Percentiles rank a stretch among this genome's conserved stretches.
These are phyloP conservation scores for Porites rus DNA, from an alignment of 92 coral and sea anemone genomes.

Conservation along the genomic window DNA sequence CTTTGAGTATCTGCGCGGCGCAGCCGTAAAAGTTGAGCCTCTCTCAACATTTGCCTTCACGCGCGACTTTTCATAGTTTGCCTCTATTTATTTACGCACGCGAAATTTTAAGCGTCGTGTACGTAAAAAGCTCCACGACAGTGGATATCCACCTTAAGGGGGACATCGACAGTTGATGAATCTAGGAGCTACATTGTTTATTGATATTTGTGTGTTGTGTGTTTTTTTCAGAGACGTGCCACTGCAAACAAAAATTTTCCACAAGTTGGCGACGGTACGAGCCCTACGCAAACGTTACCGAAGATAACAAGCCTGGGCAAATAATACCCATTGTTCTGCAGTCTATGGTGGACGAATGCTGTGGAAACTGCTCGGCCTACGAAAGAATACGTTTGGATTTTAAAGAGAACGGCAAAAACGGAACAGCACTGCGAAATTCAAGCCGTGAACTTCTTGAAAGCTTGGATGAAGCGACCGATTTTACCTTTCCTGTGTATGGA, in stretches of 20 bases:
- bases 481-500: slow-evolving; percentile 81
- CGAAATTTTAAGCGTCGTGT: too few species aligned
- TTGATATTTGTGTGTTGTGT: background rate
- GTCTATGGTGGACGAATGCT: slow-evolving; percentile 59
- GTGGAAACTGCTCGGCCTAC: slow-evolving; percentile 50
- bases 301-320: slow-evolving; percentile 46
- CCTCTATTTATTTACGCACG: too few species aligned
- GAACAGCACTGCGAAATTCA: background rate
- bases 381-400: slow-evolving; percentile 30
- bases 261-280: slow-evolving; percentile 71
- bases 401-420: slow-evolving; percentile 7
- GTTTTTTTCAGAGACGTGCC: slow-evolving; percentile 64
- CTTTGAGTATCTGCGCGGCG: too few species aligned
- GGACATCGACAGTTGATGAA: background rate
- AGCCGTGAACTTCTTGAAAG: slow-evolving; percentile 46
- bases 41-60: too few species aligned
- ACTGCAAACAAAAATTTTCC: slow-evolving; percentile 47
- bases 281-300: slow-evolving; percentile 67
- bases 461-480: slow-evolving; percentile 72
- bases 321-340: slow-evolving; percentile 64
- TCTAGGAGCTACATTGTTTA: background rate
- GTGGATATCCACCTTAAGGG: background rate
- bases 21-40: too few species aligned
- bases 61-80: too few species aligned
- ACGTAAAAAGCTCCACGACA: too few species aligned